A percentile compares a stretch with the other conserved stretches of the same genome.
These are phyloP conservation scores for Gymnorhina tibicen DNA, from an alignment of 2,113 vertebrate genomes.

Conservation along the genomic window DNA sequence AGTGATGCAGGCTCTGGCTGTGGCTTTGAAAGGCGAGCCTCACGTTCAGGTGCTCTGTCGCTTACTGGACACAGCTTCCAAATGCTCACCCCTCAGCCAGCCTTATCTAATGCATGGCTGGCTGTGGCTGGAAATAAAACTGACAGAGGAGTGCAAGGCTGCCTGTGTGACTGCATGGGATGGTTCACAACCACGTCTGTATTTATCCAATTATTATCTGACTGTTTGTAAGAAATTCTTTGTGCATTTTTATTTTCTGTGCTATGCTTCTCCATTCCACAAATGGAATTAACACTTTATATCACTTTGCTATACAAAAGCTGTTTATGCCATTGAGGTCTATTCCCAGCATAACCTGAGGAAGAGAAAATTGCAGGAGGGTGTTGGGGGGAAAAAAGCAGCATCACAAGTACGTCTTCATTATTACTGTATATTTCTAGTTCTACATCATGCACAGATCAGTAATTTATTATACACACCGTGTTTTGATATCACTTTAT, in stretches of 20 bases:
- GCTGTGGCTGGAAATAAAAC: neutral
- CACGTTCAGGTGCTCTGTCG: neutral
- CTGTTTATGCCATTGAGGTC: neutral
- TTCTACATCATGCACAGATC: neutral
- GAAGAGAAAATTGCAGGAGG: neutral
- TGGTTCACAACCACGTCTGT: neutral
- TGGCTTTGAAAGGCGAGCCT: neutral
- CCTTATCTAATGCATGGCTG: rapidly evolving
- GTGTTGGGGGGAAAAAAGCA: neutral
- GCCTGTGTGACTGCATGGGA: neutral
- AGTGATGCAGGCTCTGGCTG: neutral
- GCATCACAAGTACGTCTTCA: neutral
- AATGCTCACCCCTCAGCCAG: neutral
- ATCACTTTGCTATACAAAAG: neutral
- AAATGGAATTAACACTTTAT: neutral
- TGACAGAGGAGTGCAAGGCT: neutral
- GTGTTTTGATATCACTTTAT: neutral
- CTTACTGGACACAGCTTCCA: neutral
- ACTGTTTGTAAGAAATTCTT: neutral
- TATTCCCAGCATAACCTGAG: neutral
- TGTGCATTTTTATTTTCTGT: neutral
- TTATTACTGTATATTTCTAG: neutral
- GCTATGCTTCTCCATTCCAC: neutral
- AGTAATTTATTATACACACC: neutral
- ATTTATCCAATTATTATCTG: neutral